Percentiles rank a stretch among this genome's conserved stretches.
These are phyloP conservation scores for Leptinotarsa tumamoca DNA, from an alignment of 2,888 invertebrate genomes.

Conservation along the genomic window DNA sequence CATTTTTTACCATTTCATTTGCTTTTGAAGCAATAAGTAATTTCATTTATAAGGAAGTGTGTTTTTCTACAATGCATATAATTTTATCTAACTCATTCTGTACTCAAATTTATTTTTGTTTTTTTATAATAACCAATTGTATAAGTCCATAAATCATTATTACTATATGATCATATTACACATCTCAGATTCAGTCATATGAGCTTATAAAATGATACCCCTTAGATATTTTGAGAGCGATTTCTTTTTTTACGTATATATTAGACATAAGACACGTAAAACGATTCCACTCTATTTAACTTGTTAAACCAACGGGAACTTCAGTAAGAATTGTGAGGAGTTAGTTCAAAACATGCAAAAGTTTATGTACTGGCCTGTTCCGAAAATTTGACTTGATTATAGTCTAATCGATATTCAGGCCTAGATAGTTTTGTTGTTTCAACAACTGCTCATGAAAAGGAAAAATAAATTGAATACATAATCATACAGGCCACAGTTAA, in stretches of 20 bases:
- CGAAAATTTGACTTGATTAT: too few relatives aligned
- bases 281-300: background rate
- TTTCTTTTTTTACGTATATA: too few relatives aligned
- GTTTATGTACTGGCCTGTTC: background rate
- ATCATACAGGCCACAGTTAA: background rate
- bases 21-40: background rate
- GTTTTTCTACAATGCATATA: background rate
- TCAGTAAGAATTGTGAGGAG: background rate
- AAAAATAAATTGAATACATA: background rate
- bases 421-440: too few relatives aligned
- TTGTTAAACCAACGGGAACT: background rate
- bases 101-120: too few relatives aligned
- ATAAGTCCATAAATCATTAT: too few relatives aligned
- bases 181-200: background rate
- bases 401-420: too few relatives aligned
- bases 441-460: too few relatives aligned
- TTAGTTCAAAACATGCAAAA: background rate
- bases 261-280: slow-evolving; percentile 1
- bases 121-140: too few relatives aligned
- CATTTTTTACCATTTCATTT: too few relatives aligned
- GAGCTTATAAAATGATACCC: background rate
- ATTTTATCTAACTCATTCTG: background rate
- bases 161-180: too few relatives aligned
- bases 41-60: background rate
- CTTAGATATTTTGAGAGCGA: too few relatives aligned